Conservation (phyloP, 2,113 vertebrate species). For the Leuciscus idus region DNA sequence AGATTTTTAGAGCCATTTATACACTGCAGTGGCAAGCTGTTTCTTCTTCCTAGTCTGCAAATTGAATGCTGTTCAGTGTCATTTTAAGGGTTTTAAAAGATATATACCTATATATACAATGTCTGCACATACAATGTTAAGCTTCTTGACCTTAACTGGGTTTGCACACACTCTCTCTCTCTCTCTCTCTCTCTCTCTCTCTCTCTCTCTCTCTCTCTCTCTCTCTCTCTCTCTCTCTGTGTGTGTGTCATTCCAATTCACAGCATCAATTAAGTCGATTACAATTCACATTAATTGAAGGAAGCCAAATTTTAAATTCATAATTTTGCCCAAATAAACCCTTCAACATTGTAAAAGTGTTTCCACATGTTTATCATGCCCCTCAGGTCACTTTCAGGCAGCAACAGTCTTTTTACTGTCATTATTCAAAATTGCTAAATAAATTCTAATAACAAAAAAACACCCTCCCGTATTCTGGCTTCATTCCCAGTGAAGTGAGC, state of each 20-base stretch:
- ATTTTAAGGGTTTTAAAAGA: conserved; percentile 9
- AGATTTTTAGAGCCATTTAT: conserved; percentile 18
- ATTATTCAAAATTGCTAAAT: conserved; percentile 28
- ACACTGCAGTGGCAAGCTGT: conserved; percentile 14
- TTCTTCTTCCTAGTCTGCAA: conserved; percentile 17
- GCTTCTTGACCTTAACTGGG: too few relatives aligned
- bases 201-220: too few relatives aligned
- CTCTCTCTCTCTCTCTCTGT: too few relatives aligned
- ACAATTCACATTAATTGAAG: background rate
- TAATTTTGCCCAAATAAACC: background rate
- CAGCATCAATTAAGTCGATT: too few relatives aligned
- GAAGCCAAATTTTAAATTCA: background rate
- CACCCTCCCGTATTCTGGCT: conserved; percentile 5
- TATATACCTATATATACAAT: background rate
- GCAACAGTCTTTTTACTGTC: background rate
- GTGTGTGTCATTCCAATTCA: too few relatives aligned
- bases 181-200: too few relatives aligned
- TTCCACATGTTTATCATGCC: background rate
- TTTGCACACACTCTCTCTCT: too few relatives aligned
- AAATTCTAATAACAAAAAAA: conserved; percentile 14
- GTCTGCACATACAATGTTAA: too few relatives aligned
- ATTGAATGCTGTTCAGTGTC: conserved; percentile 5
- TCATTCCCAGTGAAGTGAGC: background rate
- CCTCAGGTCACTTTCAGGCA: background rate
- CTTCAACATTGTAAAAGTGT: background rate